Percentiles rank a stretch among this genome's conserved stretches.
phyloP scores from a whole-genome alignment of 2,113 vertebrate species.

The Lipotes vexillifer region DNA sequence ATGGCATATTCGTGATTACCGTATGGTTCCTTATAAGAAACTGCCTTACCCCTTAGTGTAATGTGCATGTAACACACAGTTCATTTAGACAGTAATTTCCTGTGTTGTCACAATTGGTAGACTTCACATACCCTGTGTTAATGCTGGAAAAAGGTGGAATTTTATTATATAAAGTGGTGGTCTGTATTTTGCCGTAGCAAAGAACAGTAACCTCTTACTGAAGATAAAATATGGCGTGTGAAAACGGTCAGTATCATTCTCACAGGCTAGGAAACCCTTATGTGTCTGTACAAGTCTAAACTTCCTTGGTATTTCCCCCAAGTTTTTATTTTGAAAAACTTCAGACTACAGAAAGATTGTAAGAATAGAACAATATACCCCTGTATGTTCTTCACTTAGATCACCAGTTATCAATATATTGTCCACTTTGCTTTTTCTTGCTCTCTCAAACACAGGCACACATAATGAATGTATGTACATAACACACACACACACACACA shows the following conservation, averaged over 20 bases:
- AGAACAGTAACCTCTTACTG: background rate
- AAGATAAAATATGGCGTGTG: background rate
- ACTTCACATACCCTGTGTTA: background rate
- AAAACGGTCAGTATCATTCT: background rate
- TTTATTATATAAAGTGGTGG: background rate
- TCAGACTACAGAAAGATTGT: background rate
- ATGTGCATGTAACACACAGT: background rate
- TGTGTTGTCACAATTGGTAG: background rate
- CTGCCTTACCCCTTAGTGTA: background rate
- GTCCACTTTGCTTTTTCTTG: background rate
- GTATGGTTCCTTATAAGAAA: background rate
- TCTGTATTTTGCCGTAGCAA: background rate
- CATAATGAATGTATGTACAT: background rate
- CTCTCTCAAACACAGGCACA: background rate
- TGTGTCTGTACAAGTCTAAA: background rate
- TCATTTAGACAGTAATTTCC: background rate
- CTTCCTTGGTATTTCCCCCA: background rate
- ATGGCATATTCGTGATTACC: background rate
- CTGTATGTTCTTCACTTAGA: background rate
- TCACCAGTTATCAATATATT: background rate
- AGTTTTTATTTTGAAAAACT: constrained; percentile 11
- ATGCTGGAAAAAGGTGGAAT: background rate
- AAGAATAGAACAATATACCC: background rate
- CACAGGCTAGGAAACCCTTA: background rate
- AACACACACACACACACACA: no score